These are phyloP conservation scores for Vanessa tameamea DNA, from an alignment of 1,140 invertebrate species.

Conservation along the genomic window DNA sequence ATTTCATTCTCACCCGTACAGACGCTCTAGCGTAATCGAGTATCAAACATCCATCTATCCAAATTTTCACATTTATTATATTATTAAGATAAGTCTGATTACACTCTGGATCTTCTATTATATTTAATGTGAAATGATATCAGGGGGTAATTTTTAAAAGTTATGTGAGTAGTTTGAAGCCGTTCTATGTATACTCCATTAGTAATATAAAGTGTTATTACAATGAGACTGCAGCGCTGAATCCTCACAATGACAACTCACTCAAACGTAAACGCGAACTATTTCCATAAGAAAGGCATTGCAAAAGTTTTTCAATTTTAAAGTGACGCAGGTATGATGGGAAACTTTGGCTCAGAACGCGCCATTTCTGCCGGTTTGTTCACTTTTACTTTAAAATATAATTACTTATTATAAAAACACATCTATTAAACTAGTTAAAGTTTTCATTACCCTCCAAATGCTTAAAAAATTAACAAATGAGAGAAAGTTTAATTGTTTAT, in stretches of 20 bases:
- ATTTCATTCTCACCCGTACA: too few relatives aligned
- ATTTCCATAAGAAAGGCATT: conserved; percentile 80
- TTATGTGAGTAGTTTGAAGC: conserved; percentile 17
- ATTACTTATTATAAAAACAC: not conserved
- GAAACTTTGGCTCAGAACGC: conserved; percentile 73
- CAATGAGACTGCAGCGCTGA: conserved; percentile 62
- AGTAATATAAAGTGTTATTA: conserved; percentile 60
- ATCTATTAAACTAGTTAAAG: too few relatives aligned
- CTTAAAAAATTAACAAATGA: too few relatives aligned
- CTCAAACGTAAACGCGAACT: conserved; percentile 77
- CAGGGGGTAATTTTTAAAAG: not conserved
- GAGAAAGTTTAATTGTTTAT: not conserved
- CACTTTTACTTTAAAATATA: conserved; percentile 32
- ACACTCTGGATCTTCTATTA: not conserved
- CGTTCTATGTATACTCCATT: conserved; percentile 35
- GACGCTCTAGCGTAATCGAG: too few relatives aligned
- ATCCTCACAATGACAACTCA: conserved; percentile 78
- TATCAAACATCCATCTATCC: too few relatives aligned
- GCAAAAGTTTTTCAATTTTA: conserved; percentile 80
- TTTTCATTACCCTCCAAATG: too few relatives aligned
- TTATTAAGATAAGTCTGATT: too few relatives aligned
- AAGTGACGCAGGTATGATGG: conserved; percentile 79
- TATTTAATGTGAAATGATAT: not conserved
- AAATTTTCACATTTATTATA: too few relatives aligned
- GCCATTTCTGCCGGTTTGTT: conserved; percentile 50